A percentile compares a stretch with the other conserved stretches of the same genome.
phyloP scores from a whole-genome alignment of 2,797 vertebrate genomes.

The Diplodus puntazzo region DNA sequence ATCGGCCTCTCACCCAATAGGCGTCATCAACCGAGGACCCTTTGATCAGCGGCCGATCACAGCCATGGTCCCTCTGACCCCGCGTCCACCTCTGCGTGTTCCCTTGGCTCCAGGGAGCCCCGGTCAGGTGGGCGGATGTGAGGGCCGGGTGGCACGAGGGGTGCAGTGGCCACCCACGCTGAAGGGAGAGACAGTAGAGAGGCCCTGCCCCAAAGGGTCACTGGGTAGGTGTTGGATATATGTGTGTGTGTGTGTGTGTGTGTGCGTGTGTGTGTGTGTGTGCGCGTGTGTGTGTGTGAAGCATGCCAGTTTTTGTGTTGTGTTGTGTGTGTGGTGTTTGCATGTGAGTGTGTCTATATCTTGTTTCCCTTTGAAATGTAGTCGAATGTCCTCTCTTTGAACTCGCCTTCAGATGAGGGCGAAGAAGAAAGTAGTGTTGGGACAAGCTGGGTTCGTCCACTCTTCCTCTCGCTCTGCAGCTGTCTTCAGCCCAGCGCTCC shows the following conservation, averaged over 20 bases:
- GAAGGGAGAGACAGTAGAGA: conserved; percentile 92
- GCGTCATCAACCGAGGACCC: conserved; percentile 90
- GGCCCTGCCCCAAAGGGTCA: conserved; percentile 94
- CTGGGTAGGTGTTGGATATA: conserved; percentile 84
- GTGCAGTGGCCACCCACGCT: conserved; percentile 92
- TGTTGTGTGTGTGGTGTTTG: conserved; percentile 13
- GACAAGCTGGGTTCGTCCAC: conserved; percentile 30
- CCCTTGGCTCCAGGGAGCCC: conserved; percentile 79
- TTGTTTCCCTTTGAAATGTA: conserved; percentile 72
- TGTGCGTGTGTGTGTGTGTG: no score
- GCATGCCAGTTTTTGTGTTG: conserved; percentile 21
- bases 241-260: conserved; percentile 16
- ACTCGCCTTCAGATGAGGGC: conserved; percentile 63
- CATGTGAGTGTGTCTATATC: conserved; percentile 53
- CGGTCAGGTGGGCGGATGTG: conserved; percentile 87
- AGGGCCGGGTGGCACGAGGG: conserved; percentile 88
- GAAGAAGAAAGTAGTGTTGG: conserved; percentile 31
- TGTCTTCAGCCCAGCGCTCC: conserved; percentile 46
- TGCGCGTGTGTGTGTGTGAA: conserved; percentile 1
- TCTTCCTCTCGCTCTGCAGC: conserved; percentile 57
- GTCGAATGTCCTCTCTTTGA: conserved; percentile 76
- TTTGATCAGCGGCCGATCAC: conserved; percentile 87
- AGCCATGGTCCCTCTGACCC: conserved; percentile 86
- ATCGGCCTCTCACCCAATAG: conserved; percentile 89
- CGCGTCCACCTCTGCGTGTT: conserved; percentile 86